phyloP scores from a whole-genome alignment of 2,797 vertebrate species.

The Ataeniobius toweri region DNA sequence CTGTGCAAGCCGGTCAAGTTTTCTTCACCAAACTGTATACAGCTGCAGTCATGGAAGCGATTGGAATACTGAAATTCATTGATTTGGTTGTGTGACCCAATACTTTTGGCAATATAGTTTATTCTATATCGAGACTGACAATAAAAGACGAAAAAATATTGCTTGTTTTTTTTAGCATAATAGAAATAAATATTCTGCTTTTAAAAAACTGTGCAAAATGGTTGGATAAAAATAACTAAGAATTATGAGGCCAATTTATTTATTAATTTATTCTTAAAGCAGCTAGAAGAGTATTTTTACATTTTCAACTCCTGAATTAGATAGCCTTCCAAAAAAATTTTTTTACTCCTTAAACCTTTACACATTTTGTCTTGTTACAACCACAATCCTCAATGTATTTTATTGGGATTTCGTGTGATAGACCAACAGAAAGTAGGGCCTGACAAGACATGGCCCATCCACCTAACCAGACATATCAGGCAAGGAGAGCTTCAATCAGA shows the following conservation, averaged over 20 bases:
- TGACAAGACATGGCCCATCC: neutral
- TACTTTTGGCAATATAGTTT: no score
- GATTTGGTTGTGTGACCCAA: no score
- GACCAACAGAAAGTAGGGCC: neutral
- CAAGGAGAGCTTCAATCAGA: neutral
- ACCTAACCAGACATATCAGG: neutral
- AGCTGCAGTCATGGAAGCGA: no score
- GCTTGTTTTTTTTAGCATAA: neutral
- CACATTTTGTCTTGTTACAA: neutral
- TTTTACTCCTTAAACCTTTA: neutral
- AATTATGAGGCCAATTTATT: neutral
- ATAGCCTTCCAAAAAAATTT: neutral
- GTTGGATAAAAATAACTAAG: neutral
- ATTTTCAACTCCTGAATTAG: neutral
- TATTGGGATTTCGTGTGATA: neutral
- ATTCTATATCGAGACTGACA: neutral
- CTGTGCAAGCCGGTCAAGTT: no score
- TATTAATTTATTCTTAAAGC: neutral
- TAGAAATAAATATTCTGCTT: neutral
- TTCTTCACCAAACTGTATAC: no score
- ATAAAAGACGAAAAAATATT: neutral
- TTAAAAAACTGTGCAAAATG: neutral
- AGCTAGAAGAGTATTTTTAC: neutral
- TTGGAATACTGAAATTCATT: no score
- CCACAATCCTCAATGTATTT: neutral